Conservation (phyloP, 1,140 invertebrate species). For the Bombus fervidus region DNA sequence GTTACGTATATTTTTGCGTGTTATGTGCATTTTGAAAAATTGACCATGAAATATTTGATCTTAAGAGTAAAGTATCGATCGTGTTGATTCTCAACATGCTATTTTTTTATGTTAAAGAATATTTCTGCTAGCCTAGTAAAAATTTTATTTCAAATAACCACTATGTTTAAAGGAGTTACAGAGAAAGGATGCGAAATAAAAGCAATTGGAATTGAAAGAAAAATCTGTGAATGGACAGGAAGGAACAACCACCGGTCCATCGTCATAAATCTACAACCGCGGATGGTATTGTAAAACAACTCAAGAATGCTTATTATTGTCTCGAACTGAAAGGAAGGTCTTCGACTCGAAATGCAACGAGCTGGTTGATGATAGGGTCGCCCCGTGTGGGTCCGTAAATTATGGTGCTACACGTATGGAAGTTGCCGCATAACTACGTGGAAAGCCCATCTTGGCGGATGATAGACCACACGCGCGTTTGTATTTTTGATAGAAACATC, state of each 20-base stretch:
- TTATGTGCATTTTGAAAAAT: too few relatives aligned
- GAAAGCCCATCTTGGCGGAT: neutral
- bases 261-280: neutral
- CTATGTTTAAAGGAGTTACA: neutral
- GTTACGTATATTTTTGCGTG: too few relatives aligned
- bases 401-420: constrained; percentile 40
- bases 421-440: constrained; percentile 34
- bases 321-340: constrained; percentile 18
- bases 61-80: too few relatives aligned
- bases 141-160: too few relatives aligned
- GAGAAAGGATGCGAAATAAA: neutral
- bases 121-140: too few relatives aligned
- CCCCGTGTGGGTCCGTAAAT: constrained; percentile 38
- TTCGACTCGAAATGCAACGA: constrained; percentile 42
- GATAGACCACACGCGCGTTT: constrained; percentile 36
- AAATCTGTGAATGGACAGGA: neutral
- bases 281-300: neutral
- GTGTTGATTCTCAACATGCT: too few relatives aligned
- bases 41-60: too few relatives aligned
- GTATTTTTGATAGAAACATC: constrained; percentile 19
- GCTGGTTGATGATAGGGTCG: constrained; percentile 40
- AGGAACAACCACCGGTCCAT: neutral
- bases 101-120: too few relatives aligned
- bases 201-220: neutral
- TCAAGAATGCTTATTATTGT: constrained; percentile 34